Evolutionary conservation across 2,797 vertebrate genomes (phyloP), one percentile per base, ranked within the genome.

Genomic region (Malurus leucopterus): DNA sequence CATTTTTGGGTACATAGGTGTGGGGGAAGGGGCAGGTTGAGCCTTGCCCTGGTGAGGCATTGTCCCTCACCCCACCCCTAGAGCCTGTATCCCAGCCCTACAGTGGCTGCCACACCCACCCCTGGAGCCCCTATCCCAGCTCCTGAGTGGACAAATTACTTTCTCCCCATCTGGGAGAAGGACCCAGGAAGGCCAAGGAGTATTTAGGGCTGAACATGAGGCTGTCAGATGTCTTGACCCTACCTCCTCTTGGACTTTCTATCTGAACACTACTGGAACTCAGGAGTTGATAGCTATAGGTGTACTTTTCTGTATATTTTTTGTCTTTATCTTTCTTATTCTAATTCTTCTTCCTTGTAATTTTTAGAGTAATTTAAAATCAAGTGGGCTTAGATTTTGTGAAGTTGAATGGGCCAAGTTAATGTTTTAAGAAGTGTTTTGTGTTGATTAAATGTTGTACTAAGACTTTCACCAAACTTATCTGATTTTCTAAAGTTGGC

Each of bases 1-100:
- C 13, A 5, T 58, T 80, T 77, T 44, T 12, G 19, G 27, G 18
- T 38, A 4, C 10, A 3, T 14, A 5, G 53, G 19, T 29, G 11
- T 8, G 13, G 13, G 10, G 23, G 7, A 74, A 38, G 23, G 44
- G 27, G 19, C 8, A 58, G 5, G 12, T 26, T 0, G 2, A 5
- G 8, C 15, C 22, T 16, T 43, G 14, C 27, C n/a, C 27, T 27
- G 36, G 22, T 0, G 0, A 43, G 15, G 7, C 27, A 23, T 36
- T 36, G 22, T 46, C 32, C 40, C 40, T 18, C 32, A 38, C 1
- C 2, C 3, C 27, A 50, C 1, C 8, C 21, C 46, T 22, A 7
- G 27, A n/a, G 18, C 27, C 26, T 27, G 14, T 22, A 19, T 58
- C 18, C n/a, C 36, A 50, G 26, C 30, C 36, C 16, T 15, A 17